phyloP scores from a whole-genome alignment of 2,888 invertebrate genomes.

The Thalpophila matura region DNA sequence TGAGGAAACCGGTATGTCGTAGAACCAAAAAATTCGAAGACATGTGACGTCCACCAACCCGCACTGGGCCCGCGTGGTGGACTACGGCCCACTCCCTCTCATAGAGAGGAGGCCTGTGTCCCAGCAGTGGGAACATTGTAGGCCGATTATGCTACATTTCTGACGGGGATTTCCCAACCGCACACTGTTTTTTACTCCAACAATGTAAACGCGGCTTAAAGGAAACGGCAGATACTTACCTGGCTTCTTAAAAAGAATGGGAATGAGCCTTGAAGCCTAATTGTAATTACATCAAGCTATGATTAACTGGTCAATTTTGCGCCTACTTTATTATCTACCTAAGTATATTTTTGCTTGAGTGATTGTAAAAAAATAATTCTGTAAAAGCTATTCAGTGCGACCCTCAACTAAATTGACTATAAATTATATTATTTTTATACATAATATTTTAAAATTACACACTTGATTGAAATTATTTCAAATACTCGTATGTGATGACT shows the following conservation, averaged over 20 bases:
- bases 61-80: too few relatives aligned
- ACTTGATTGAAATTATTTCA: neutral
- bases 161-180: too few relatives aligned
- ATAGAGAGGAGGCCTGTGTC: too few relatives aligned
- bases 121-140: too few relatives aligned
- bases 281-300: constrained; percentile 20
- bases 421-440: neutral
- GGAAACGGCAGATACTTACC: neutral
- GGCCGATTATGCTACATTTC: too few relatives aligned
- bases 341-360: constrained; percentile 14
- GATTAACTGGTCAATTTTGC: constrained; percentile 28
- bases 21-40: too few relatives aligned
- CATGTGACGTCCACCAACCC: too few relatives aligned
- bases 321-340: neutral
- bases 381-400: neutral
- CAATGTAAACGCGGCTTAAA: neutral
- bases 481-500: too few relatives aligned
- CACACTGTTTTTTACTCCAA: neutral
- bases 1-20: too few relatives aligned
- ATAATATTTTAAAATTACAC: neutral
- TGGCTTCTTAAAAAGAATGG: constrained; percentile 24
- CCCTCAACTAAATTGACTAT: constrained; percentile 1
- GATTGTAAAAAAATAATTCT: constrained; percentile 19
- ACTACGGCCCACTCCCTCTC: too few relatives aligned
- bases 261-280: constrained; percentile 28